These are phyloP conservation scores for Ostrea edulis DNA, from an alignment of 1,140 invertebrate species.

Conservation along the genomic window DNA sequence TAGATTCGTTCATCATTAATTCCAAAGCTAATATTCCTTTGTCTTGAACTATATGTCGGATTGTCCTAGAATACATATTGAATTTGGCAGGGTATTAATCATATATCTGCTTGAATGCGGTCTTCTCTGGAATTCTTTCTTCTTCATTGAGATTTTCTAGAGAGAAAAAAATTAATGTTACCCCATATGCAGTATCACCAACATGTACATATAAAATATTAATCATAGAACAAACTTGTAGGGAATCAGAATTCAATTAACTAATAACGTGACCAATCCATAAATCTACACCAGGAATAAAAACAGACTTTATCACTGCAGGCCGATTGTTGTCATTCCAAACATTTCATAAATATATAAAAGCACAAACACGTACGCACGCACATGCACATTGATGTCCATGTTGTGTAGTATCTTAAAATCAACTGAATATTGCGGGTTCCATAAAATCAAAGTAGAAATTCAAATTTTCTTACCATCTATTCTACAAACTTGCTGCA, in stretches of 20 bases:
- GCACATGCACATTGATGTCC: neutral
- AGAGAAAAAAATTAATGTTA: slow-evolving; percentile 8
- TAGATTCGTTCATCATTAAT: neutral
- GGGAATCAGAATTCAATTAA: neutral
- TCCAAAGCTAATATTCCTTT: neutral
- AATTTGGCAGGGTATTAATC: slow-evolving; percentile 37
- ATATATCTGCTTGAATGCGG: slow-evolving; percentile 55
- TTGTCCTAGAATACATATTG: neutral
- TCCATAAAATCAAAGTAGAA: no score
- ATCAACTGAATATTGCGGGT: no score
- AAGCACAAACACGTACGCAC: no score
- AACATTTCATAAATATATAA: neutral
- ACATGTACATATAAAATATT: neutral
- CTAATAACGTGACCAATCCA: neutral
- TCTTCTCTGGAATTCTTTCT: slow-evolving; percentile 54
- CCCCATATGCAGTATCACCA: neutral
- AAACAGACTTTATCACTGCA: neutral
- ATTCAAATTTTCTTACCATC: neutral
- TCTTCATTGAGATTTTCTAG: slow-evolving; percentile 44
- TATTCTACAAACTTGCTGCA: slow-evolving; percentile 48
- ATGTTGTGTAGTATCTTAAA: neutral
- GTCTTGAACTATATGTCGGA: neutral
- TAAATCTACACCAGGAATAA: neutral
- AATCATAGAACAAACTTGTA: neutral
- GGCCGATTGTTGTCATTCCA: neutral